Evolutionary conservation across 2,888 invertebrate genomes (phyloP).

Genomic region (Eremobia ochroleuca): DNA sequence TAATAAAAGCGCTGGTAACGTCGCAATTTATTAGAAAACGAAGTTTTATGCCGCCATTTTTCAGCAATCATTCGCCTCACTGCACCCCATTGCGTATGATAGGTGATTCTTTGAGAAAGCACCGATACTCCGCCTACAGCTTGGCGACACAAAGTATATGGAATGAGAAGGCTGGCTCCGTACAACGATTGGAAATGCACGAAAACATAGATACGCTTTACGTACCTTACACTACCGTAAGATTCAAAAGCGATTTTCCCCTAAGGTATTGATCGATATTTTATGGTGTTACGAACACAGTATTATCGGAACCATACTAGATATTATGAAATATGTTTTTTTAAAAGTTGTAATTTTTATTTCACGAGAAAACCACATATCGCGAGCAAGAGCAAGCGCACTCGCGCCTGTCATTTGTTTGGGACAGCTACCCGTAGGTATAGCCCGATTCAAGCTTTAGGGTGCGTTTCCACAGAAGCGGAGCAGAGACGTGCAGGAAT

Average conservation of each 20-base stretch:
- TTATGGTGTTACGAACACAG: no score
- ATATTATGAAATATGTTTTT: no score
- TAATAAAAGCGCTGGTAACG: constrained; percentile 71
- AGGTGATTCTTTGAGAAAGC: constrained; percentile 64
- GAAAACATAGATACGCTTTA: not conserved
- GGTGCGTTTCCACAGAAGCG: no score
- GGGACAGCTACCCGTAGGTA: no score
- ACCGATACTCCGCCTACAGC: constrained; percentile 37
- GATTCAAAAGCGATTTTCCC: no score
- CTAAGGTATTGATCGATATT: no score
- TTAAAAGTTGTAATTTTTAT: not conserved
- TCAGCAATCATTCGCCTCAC: constrained; percentile 81
- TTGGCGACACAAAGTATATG: not conserved
- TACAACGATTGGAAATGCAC: not conserved
- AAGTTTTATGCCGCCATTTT: constrained; percentile 79
- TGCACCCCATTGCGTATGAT: constrained; percentile 80
- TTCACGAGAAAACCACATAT: no score
- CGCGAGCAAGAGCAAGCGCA: not conserved
- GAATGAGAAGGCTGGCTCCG: constrained; percentile 6
- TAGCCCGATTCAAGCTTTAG: not conserved
- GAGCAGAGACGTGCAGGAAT: no score
- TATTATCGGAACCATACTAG: no score
- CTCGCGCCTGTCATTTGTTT: not conserved
- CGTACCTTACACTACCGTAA: no score
- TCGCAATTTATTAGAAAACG: constrained; percentile 76